These are phyloP conservation scores for Euplexia lucipara DNA, from an alignment of 2,888 invertebrate genomes.

Conservation along the genomic window DNA sequence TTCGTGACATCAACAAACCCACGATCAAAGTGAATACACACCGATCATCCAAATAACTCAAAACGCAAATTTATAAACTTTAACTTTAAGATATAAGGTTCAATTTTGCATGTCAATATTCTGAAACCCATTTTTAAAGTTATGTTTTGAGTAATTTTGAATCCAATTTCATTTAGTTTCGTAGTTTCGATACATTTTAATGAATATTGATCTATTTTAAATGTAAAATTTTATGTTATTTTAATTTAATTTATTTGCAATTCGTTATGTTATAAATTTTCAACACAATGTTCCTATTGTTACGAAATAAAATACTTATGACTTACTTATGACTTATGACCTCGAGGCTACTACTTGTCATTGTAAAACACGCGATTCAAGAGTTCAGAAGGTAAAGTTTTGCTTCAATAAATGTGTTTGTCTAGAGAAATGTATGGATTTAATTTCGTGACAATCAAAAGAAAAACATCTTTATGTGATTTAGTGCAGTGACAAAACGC, in stretches of 20 bases:
- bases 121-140: no score
- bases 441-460: neutral
- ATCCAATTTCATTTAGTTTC: no score
- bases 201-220: no score
- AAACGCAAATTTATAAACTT: constrained; percentile 45
- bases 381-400: constrained; percentile 64
- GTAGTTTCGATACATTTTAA: no score
- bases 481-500: neutral
- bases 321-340: no score
- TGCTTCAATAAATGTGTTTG: constrained; percentile 58
- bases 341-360: constrained; percentile 38
- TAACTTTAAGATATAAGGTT: constrained; percentile 35
- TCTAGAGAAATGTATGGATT: constrained; percentile 45
- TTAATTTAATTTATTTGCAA: no score
- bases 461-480: constrained; percentile 7
- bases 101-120: constrained; percentile 28
- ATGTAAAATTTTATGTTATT: no score
- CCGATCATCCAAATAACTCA: constrained; percentile 39
- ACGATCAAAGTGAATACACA: constrained; percentile 39
- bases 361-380: constrained; percentile 71
- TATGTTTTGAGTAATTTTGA: no score
- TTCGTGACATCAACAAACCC: constrained; percentile 41
- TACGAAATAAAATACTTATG: no score
- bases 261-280: no score
- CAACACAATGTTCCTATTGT: no score